Evolutionary conservation across 2,113 vertebrate species (phyloP), one percentile per base, ranked within the genome.

Genomic region (Channa maculata): DNA sequence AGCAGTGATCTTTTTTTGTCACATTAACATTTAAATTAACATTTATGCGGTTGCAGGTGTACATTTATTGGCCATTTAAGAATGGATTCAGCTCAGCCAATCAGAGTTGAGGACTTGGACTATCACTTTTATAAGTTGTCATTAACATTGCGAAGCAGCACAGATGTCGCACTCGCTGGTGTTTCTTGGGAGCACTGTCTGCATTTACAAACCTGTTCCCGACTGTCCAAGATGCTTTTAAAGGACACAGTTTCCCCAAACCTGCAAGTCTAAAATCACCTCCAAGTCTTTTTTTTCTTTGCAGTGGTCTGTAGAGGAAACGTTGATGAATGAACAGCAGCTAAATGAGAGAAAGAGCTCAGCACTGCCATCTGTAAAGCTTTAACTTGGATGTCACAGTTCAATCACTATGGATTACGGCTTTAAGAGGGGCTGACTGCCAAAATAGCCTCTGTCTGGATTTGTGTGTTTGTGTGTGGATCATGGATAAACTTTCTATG

Each of bases 11-110:
- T 65, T 64, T 66, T 34, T 62, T 73, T 67, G 69, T 50, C 3
- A 13, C 62, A 77, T 88, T 86, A 79, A 84, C 77, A 84, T 89
- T 86, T 83, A 86, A 88, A 87, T 88, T 34, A 91, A 73, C 76
- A 65, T 58, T 71, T 45, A 77, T 50, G 74, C 11, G 11, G 71
- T 62, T 80, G 62, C 89, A 87, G 86, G 86, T 88, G 86, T 65
- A 70, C 54, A 3, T 88, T 88, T 87, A 82, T 78, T 85, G 67
- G 84, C 44, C 15, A n/a, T 82, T 86, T 80, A 85, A 88, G 74
- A 62, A 69, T 33, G 49, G 52, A 51, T 57, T 24, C 7, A 2
- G 62, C 65, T 64, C 53, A 5, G 58, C 82, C 84, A 86, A 86
- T 88, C 75, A 34, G n/a, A 63, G 52, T 0, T 0, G 50, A 67